Evolutionary conservation across 1,140 invertebrate species (phyloP), one percentile per base, ranked within the genome.

Genomic region (Carcinoscorpius rotundicauda): DNA sequence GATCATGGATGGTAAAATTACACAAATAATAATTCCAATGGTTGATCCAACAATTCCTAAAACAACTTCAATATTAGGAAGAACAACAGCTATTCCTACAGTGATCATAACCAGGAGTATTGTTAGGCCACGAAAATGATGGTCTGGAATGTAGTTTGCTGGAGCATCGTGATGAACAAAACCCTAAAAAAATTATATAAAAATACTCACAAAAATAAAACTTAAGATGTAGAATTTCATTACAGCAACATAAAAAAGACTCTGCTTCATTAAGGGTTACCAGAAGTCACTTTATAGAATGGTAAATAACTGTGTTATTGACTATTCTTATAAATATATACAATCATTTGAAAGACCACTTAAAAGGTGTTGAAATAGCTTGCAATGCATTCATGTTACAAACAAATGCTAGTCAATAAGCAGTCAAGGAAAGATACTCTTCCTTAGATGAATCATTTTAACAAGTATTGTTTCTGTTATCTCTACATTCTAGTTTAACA

Each of bases 1-100:
- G 62, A 83, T 80, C 4, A 83, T 81, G 3, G 91, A 87, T 1
- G 95, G 95, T 73, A 96, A 89, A 71, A 97, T 87, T 10, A 95
- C 83, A 72, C 93, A 96, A 68, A 97, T 89, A 64, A 93, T 83
- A n/a, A 93, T 88, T 4, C 95, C 95, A 70, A 95, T 93, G 8
- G 94, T 96, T 9, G 94, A 93, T 9, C 95, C 94, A 62, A 93
- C 86, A 51, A 97, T 76, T 4, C 92, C 93, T 50, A 97, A 81
- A 60, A 97, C 89, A 71, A 97, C 83, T 79, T 97, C 94, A 66
- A 98, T 93, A 72, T 87, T 89, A 29, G 90, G 90, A 69, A 92
- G 83, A 56, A 90, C 73, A 57, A 93, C 81, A 4, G 71, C 71
- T 53, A 72, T 66, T 10, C 67, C 66, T 56, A 74, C 69, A 29